Base-by-base conservation (phyloP, 2,113 vertebrate species). In the Copsychus sechellarum region DNA sequence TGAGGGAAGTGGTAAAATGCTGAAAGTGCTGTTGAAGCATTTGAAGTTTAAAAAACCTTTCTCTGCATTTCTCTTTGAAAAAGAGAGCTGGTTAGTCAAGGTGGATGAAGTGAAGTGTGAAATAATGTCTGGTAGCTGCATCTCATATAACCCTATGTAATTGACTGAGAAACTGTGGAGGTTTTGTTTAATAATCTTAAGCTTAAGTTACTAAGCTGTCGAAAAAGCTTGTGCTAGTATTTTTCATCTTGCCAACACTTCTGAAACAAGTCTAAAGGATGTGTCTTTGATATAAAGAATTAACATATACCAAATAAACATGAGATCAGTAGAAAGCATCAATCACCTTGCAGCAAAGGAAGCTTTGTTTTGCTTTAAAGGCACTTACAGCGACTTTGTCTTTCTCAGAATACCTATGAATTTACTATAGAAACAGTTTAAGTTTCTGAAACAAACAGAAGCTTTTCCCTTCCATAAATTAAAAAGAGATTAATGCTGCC, bases 371-470 rank as follows among this genome's bases (percentile, higher is more conserved):
- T 23, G 31, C 40, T 90, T 90, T 62, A 95, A 89, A 79, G 69
- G 20, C 13, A 54, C 25, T 88, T 88, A 74, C 10, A 82, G 57
- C 12, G 92, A 96, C 40, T 86, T 93, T 95, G 33, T 74, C 47
- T 94, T 95, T 95, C 56, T 92, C 88, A 94, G 79, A 88, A 73
- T 65, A 88, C 31, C 53, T 91, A 56, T 62, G n/a, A 47, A 47
- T 92, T 93, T 95, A 51, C 69, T 91, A 60, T 90, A 93, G 83
- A 93, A 92, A 96, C 65, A 74, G 25, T 36, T 14, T 25, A 64
- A 92, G 36, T 40, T 40, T 40, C 50, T 72, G 54, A 95, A 97
- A 73, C 28, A 94, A 88, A 86, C 11, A 90, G 47, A 53, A 80
- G 40, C 11, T 86, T 88, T 79, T 79, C 47, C 58, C 73, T 31